Conservation (phyloP, 2,113 vertebrate genomes). For the Lynx canadensis region DNA sequence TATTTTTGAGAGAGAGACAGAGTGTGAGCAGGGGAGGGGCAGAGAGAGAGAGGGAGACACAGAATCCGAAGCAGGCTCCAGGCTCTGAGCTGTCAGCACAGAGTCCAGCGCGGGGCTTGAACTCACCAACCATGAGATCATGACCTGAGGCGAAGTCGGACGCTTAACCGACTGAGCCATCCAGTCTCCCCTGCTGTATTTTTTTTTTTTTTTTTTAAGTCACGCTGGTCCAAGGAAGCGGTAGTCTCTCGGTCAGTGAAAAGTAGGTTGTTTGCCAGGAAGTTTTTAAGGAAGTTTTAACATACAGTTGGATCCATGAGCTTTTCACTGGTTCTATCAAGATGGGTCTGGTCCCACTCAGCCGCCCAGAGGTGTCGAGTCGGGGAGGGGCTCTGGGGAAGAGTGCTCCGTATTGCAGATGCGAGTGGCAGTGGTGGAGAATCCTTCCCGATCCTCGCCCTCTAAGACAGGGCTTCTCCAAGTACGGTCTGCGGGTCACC, state of each 20-base stretch:
- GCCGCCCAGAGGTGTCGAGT: not conserved
- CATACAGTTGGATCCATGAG: not conserved
- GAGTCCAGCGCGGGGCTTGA: too few species aligned
- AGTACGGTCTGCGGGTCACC: not conserved
- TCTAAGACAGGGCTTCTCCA: not conserved
- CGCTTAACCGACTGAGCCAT: too few species aligned
- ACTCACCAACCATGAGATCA: too few species aligned
- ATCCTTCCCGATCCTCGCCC: not conserved
- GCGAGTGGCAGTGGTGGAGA: not conserved
- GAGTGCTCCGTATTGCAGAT: not conserved
- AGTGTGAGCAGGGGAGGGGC: too few species aligned
- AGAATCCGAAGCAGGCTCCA: too few species aligned
- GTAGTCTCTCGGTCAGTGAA: not conserved
- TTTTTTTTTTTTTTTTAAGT: not conserved
- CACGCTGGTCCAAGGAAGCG: not conserved
- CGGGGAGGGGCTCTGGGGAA: not conserved
- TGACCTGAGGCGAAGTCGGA: too few species aligned
- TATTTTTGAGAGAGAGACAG: too few species aligned
- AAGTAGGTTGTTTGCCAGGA: not conserved
- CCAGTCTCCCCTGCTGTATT: too few species aligned
- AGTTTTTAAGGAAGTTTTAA: not conserved
- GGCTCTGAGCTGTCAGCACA: too few species aligned
- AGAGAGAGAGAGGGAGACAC: too few species aligned
- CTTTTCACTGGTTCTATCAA: not conserved
- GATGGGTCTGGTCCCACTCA: not conserved